Evolutionary conservation across 1,140 invertebrate species (phyloP), one percentile per base, ranked within the genome.

Genomic region (Aricia agestis): DNA sequence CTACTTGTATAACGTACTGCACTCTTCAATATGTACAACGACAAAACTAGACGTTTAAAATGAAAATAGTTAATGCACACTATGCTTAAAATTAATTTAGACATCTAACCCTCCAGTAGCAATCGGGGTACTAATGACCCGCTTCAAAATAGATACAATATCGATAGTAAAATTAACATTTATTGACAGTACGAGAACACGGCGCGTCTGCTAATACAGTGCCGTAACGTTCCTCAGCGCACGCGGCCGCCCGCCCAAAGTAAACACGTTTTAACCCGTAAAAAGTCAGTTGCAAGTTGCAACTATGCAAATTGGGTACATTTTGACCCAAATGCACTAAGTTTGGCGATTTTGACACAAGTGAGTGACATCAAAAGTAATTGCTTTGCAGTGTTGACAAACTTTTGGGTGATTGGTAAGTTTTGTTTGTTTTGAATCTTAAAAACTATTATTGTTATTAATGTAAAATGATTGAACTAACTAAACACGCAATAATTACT

Each of bases 181-280:
- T 79, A 82, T 79, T 74, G 77, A 32, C 18, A 45, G 10, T 61
- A 45, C 41, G 68, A 63, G 32, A 59, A 73, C 72, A 75, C 70
- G 74, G 69, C 76, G 72, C 67, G 68, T 76, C 77, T 71, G 80
- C 80, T 81, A 90, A 89, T 84, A 78, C 73, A 77, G 83, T 74
- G 76, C 74, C 73, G 85, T 69, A 78, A 70, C 69, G 85, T 84
- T 81, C 83, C 82, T 78, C 80, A 78, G 85, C 86, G 86, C 86
- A 89, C 88, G 86, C 77, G 68, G 15, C 87, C 87, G 87, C 88
- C 88, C 88, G 88, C 88, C 88, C 88, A 77, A 83, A 59, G 65
- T 36, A 36, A 36, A 59, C 57, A 58, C 10, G 32, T 42, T 67
- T 17, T 42, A 66, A 41, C 74, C 72, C 67, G 67, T 70, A 67